Percentiles rank a stretch among this genome's conserved stretches.
Evolutionary conservation across 1,140 invertebrate species (phyloP).

Genomic region (Chironomus striatipennis): DNA sequence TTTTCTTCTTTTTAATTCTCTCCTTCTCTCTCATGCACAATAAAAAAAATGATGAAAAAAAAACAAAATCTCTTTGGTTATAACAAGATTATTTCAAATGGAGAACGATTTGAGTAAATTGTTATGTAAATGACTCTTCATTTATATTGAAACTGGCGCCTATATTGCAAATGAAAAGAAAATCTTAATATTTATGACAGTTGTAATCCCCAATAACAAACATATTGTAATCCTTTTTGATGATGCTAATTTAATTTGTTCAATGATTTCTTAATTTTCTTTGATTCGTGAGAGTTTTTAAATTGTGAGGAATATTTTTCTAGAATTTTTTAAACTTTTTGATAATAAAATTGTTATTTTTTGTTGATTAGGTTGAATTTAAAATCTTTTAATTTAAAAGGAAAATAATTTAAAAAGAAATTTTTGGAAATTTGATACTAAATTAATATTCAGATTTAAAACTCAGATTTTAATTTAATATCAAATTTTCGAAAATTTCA

Average conservation of each 20-base stretch:
- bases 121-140: background rate
- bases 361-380: no score
- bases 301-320: slow-evolving; percentile 5
- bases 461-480: no score
- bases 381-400: no score
- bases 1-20: background rate
- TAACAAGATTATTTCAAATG: slow-evolving; percentile 18
- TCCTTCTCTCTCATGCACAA: background rate
- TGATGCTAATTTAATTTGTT: background rate
- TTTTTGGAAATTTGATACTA: no score
- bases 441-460: no score
- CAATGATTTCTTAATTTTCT: background rate
- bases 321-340: no score
- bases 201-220: background rate
- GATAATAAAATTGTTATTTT: no score
- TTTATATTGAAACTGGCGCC: slow-evolving; percentile 6
- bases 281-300: background rate
- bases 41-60: background rate
- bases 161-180: background rate
- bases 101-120: slow-evolving; percentile 15
- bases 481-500: no score
- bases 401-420: no score
- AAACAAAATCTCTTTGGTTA: background rate
- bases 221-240: background rate
- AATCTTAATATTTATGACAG: background rate